A percentile compares a stretch with the other conserved stretches of the same genome.
phyloP scores from a whole-genome alignment of 2,797 vertebrate genomes.

The Eulemur coronatus region DNA sequence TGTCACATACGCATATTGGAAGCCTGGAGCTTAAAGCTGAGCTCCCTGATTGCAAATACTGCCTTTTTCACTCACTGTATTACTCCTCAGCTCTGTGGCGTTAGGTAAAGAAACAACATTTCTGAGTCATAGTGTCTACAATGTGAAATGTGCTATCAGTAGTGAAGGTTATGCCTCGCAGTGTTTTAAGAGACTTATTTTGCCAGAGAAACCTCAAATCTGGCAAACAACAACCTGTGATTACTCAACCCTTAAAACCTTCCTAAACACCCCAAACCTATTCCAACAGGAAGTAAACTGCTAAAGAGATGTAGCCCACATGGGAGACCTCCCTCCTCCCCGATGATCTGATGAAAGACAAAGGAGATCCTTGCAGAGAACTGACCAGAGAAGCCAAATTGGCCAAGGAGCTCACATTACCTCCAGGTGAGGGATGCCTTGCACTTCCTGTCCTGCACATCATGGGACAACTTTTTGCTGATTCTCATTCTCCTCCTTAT shows the following conservation, averaged over 20 bases:
- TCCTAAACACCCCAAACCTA: not conserved
- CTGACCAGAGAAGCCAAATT: not conserved
- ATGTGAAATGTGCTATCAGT: not conserved
- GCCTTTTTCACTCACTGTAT: not conserved
- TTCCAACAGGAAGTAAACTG: not conserved
- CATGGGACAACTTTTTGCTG: rapidly evolving
- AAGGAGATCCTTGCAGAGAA: not conserved
- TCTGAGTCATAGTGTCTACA: not conserved
- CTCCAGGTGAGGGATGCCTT: not conserved
- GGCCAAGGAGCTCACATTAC: not conserved
- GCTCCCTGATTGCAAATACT: not conserved
- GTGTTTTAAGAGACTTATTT: not conserved
- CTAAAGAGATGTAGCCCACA: not conserved
- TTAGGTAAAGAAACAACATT: not conserved
- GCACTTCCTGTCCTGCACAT: not conserved
- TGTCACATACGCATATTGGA: not conserved
- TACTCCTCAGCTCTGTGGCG: not conserved
- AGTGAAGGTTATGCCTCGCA: not conserved
- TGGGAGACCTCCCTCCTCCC: not conserved
- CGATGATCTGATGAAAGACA: not conserved
- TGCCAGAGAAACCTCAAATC: not conserved
- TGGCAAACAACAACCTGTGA: not conserved
- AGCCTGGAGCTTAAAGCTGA: not conserved
- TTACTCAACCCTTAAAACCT: not conserved
- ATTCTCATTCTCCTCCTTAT: not conserved